phyloP scores from a whole-genome alignment of 2,888 invertebrate genomes.

The Coleophora deauratella region DNA sequence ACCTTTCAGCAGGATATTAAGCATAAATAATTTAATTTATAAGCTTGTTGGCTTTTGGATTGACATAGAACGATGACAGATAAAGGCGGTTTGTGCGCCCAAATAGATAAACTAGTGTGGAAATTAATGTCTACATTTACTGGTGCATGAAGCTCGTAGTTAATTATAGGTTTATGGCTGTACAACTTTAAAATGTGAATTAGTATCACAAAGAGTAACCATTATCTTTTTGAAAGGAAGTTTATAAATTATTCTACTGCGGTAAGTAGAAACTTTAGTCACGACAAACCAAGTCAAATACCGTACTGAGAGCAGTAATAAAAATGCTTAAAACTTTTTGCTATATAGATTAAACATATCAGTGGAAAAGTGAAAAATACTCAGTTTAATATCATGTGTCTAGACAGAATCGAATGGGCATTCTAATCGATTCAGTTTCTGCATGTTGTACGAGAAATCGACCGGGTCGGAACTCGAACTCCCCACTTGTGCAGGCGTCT shows the following conservation, averaged over 20 bases:
- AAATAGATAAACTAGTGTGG: slow-evolving; percentile 74
- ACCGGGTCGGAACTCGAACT: no score
- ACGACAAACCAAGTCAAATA: background rate
- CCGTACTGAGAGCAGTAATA: background rate
- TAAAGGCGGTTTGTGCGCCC: slow-evolving; percentile 72
- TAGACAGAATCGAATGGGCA: no score
- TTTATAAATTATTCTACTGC: slow-evolving; percentile 52
- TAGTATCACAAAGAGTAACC: slow-evolving; percentile 64
- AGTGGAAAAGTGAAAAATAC: no score
- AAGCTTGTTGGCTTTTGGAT: slow-evolving; percentile 42
- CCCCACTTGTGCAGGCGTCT: no score
- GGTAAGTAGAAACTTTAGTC: slow-evolving; percentile 32
- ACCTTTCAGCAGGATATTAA: slow-evolving; percentile 33
- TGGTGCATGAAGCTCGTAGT: slow-evolving; percentile 73
- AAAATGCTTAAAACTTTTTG: background rate
- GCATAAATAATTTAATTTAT: slow-evolving; percentile 27
- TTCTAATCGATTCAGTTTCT: no score
- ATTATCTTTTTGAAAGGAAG: slow-evolving; percentile 67
- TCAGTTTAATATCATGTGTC: no score
- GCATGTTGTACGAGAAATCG: no score
- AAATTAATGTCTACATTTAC: slow-evolving; percentile 75
- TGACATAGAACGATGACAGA: slow-evolving; percentile 65
- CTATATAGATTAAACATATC: no score
- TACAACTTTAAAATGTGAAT: slow-evolving; percentile 63
- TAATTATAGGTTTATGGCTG: slow-evolving; percentile 71